These are phyloP conservation scores for Drosophila murphyi DNA, from an alignment of 1,140 invertebrate species.

Conservation along the genomic window DNA sequence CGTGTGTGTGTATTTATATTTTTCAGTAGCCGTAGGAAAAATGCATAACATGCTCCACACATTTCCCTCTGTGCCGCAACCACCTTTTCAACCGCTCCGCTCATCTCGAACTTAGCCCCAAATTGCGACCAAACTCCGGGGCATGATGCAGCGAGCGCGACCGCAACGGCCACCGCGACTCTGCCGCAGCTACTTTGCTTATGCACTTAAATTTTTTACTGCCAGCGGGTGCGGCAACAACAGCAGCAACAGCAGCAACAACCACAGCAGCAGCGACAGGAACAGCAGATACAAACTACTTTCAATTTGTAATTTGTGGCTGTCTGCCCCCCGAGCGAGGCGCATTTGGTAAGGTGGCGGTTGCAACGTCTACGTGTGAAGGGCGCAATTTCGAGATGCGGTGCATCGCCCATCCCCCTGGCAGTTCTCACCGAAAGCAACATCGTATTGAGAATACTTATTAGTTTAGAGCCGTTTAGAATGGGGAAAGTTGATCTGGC, in stretches of 20 bases:
- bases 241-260: constrained; percentile 45
- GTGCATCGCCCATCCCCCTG: constrained; percentile 1
- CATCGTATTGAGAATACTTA: constrained; percentile 67
- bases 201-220: constrained; percentile 78
- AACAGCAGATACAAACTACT: constrained; percentile 77
- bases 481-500: constrained; percentile 1
- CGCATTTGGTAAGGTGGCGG: neutral
- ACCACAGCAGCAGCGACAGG: constrained; percentile 43
- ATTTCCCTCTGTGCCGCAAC: constrained; percentile 1
- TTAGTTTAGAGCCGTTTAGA: constrained; percentile 51
- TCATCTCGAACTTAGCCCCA: constrained; percentile 16
- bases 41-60: constrained; percentile 65
- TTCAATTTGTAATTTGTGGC: constrained; percentile 83
- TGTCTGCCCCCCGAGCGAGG: constrained; percentile 16
- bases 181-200: constrained; percentile 73
- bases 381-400: constrained; percentile 42
- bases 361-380: constrained; percentile 57
- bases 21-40: constrained; percentile 82
- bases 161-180: constrained; percentile 48
- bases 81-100: neutral
- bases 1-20: constrained; percentile 39
- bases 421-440: constrained; percentile 32
- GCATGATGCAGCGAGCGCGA: constrained; percentile 8
- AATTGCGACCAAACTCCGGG: constrained; percentile 37
- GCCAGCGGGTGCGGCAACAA: constrained; percentile 47